These are phyloP conservation scores for Nycteola revayana DNA, from an alignment of 2,888 invertebrate genomes.

Conservation along the genomic window DNA sequence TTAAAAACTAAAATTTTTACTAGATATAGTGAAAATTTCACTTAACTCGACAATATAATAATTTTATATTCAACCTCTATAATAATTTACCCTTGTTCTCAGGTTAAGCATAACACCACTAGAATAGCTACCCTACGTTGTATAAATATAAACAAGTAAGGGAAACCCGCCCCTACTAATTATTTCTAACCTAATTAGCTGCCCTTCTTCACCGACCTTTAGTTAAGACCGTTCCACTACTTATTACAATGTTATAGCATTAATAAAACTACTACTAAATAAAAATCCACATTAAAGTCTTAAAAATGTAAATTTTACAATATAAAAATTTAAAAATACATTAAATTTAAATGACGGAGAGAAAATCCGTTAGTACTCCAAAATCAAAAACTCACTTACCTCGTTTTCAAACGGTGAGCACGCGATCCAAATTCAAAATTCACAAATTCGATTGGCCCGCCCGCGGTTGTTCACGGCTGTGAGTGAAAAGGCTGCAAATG, in stretches of 20 bases:
- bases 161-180: constrained; percentile 55
- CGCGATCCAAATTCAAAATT: constrained; percentile 41
- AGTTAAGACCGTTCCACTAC: constrained; percentile 18
- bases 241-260: background rate
- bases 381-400: constrained; percentile 29
- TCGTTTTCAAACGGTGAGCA: constrained; percentile 17
- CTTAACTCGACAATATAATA: no score
- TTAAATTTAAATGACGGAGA: constrained; percentile 4
- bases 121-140: constrained; percentile 33
- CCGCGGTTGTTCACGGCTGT: constrained; percentile 30
- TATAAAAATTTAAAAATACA: background rate
- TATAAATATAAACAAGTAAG: constrained; percentile 48
- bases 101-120: constrained; percentile 17
- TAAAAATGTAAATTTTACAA: background rate
- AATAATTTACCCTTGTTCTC: constrained; percentile 13
- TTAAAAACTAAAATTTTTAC: no score
- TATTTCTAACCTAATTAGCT: constrained; percentile 73
- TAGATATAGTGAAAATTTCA: no score
- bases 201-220: constrained; percentile 46
- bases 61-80: constrained; percentile 1
- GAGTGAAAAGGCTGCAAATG: constrained; percentile 25
- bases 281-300: background rate
- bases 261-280: background rate
- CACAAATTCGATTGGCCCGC: constrained; percentile 35
- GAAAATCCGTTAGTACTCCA: no score